Percentiles rank a stretch among this genome's conserved stretches.
Conservation (phyloP, 2,113 vertebrate species). For the Pterocles orientalis region DNA sequence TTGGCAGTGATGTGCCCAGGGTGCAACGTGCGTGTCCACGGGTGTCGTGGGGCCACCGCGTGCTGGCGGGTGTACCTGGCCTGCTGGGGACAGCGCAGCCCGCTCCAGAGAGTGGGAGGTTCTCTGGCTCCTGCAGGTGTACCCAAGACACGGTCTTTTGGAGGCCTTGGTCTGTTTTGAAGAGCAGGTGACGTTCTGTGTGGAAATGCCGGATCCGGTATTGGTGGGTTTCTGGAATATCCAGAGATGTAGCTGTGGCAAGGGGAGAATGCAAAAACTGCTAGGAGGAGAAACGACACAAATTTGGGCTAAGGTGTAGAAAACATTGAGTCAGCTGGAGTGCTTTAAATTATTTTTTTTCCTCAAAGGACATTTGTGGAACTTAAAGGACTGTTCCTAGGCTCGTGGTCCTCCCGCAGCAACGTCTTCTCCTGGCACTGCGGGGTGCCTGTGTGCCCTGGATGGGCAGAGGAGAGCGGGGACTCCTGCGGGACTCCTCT, state of each 20-base stretch:
- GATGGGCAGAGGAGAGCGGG: not conserved
- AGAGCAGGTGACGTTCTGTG: not conserved
- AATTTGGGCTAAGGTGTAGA: not conserved
- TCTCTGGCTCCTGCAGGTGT: not conserved
- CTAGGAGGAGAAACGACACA: not conserved
- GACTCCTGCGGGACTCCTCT: not conserved
- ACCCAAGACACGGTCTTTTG: not conserved
- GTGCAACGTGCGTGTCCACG: not conserved
- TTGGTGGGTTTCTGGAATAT: not conserved
- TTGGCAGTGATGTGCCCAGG: not conserved
- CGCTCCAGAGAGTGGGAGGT: not conserved
- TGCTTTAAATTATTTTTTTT: not conserved
- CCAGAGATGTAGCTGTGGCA: not conserved
- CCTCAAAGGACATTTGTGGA: not conserved
- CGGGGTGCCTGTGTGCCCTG: not conserved
- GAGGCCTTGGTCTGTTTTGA: not conserved
- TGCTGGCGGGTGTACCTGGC: not conserved
- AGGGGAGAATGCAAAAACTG: not conserved
- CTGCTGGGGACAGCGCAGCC: not conserved
- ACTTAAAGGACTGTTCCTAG: not conserved
- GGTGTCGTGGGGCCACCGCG: accelerated
- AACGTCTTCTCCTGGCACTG: not conserved
- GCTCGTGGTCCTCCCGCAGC: not conserved
- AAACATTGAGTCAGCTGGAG: not conserved
- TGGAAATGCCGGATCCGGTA: not conserved